Evolutionary conservation across 2,888 invertebrate species (phyloP).

Genomic region (Cataglyphis cursor): DNA sequence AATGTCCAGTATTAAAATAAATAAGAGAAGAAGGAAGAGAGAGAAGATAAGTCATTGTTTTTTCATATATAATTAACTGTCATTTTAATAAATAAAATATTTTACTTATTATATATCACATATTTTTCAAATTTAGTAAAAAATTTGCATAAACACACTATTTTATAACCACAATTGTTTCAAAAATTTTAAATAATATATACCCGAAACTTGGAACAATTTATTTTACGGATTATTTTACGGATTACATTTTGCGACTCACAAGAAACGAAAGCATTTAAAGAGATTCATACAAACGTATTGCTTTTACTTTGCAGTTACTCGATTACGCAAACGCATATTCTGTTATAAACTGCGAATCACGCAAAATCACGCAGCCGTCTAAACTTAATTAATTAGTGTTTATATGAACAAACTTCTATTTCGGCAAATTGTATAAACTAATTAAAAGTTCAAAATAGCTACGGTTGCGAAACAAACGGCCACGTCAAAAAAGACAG

Average conservation of each 20-base stretch:
- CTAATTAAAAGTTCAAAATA: slow-evolving; percentile 73
- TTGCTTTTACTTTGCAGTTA: slow-evolving; percentile 6
- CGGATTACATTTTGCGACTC: background rate
- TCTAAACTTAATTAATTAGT: slow-evolving; percentile 71
- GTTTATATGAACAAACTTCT: slow-evolving; percentile 69
- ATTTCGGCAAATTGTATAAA: slow-evolving; percentile 69
- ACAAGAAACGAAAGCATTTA: background rate
- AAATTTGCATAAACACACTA: background rate
- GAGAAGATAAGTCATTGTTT: background rate
- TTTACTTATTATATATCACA: background rate
- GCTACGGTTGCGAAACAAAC: slow-evolving; percentile 43
- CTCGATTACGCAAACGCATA: slow-evolving; percentile 54
- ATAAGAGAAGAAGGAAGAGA: background rate
- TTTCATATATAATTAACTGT: background rate
- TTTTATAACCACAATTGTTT: background rate
- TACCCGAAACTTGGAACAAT: background rate
- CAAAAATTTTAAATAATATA: background rate
- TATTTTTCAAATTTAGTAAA: background rate
- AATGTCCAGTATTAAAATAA: background rate
- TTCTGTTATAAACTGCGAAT: slow-evolving; percentile 52
- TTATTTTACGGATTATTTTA: background rate
- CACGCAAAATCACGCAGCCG: slow-evolving; percentile 55
- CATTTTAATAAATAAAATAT: background rate
- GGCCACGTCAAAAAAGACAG: slow-evolving; percentile 24
- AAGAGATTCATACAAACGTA: slow-evolving; percentile 1